Percentiles rank a stretch among this genome's conserved stretches.
Conservation (phyloP, 2,888 invertebrate genomes). For the Synanthedon andrenaeformis region DNA sequence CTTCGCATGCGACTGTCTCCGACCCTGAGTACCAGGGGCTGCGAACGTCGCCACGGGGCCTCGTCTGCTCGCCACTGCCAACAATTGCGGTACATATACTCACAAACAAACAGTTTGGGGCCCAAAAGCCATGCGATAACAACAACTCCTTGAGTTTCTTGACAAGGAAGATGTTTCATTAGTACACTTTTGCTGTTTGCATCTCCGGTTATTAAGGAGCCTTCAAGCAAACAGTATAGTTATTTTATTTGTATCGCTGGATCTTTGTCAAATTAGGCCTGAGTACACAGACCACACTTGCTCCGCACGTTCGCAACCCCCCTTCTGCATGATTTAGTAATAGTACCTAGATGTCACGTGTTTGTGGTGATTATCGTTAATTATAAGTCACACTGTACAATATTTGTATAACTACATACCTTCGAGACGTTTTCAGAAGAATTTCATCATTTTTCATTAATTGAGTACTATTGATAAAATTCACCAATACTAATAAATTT, state of each 20-base stretch:
- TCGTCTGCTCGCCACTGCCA: slow-evolving; percentile 43
- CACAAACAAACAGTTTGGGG: slow-evolving; percentile 23
- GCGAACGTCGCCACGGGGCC: slow-evolving; percentile 58
- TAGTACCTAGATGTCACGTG: slow-evolving; percentile 53
- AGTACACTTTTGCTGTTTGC: background rate
- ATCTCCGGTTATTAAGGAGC: background rate
- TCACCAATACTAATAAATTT: no score
- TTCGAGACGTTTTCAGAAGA: no score
- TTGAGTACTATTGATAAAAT: no score
- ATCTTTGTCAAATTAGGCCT: slow-evolving; percentile 38
- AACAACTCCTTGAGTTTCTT: no score
- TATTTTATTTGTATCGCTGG: slow-evolving; percentile 19
- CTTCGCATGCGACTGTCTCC: slow-evolving; percentile 70
- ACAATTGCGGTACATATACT: slow-evolving; percentile 47
- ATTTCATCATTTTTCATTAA: no score
- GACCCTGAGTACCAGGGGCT: slow-evolving; percentile 66
- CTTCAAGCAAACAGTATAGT: background rate
- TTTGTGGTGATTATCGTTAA: slow-evolving; percentile 40
- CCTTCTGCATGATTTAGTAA: slow-evolving; percentile 64
- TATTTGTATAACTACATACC: no score
- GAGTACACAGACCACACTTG: slow-evolving; percentile 38
- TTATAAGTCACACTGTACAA: slow-evolving; percentile 1
- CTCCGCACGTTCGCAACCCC: slow-evolving; percentile 68
- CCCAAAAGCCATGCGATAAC: slow-evolving; percentile 26
- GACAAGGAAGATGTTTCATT: no score